Percentiles rank a stretch among this genome's conserved stretches.
Conservation (phyloP, 2,113 vertebrate species). For the Cnemophilus loriae region DNA sequence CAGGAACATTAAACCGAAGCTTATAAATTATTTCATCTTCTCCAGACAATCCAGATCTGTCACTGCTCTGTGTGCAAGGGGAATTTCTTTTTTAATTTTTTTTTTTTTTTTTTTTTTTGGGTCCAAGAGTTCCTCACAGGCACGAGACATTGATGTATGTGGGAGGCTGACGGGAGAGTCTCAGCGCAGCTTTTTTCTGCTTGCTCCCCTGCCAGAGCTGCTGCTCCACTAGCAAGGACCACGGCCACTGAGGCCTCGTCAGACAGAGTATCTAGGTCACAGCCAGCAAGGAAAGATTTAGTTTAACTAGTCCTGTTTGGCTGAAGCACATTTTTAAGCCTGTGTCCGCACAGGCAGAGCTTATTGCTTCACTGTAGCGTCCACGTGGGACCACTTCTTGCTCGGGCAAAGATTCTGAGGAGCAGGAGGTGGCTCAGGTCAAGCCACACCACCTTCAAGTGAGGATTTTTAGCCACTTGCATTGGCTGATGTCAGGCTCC, state of each 20-base stretch:
- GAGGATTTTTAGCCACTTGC: not conserved
- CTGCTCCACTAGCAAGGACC: not conserved
- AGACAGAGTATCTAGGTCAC: not conserved
- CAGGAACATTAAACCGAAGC: constrained; percentile 10
- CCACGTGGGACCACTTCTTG: not conserved
- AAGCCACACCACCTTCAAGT: not conserved
- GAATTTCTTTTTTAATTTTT: not conserved
- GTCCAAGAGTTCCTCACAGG: not conserved
- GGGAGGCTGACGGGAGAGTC: not conserved
- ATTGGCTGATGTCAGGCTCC: not conserved
- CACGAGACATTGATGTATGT: constrained; percentile 2
- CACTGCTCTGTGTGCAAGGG: not conserved
- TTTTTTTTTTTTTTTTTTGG: not conserved
- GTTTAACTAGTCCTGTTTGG: not conserved
- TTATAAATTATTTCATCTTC: constrained; percentile 63
- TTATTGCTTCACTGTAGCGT: not conserved
- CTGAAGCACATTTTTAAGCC: not conserved
- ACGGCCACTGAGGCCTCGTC: not conserved
- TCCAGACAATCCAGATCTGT: constrained; percentile 45
- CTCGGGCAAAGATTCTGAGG: not conserved
- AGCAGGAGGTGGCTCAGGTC: not conserved
- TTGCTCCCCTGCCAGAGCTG: not conserved
- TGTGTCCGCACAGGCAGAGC: not conserved
- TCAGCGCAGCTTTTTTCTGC: not conserved
- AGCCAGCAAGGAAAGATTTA: not conserved